Evolutionary conservation across 2,113 vertebrate genomes (phyloP), one percentile per base, ranked within the genome.

Genomic region (Solea solea): DNA sequence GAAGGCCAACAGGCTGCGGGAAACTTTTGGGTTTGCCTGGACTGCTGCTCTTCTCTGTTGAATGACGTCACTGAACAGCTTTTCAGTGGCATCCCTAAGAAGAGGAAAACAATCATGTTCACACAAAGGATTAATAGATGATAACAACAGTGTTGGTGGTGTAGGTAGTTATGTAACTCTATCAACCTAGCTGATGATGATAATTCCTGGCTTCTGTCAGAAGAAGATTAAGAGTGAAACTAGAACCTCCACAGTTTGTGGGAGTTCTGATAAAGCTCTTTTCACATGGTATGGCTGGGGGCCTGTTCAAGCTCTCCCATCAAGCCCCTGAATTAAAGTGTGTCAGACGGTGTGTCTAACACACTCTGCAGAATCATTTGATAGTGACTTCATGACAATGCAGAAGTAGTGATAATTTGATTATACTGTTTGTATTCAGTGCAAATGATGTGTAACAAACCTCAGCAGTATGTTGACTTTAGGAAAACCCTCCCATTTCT

Each of bases 401-500:
- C 34, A 34, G 34, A 1, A 34, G 34, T 34, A 34, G 34, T 34
- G 34, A 34, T 34, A 34, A 34, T 2, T 34, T 34, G 34, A 34
- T 34, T 34, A 34, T 34, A 34, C 34, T 34, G 5, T 34, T 34
- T 34, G 34, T 34, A 34, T 34, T 34, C 34, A 34, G 34, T 34
- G 34, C 1, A 34, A 34, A 34, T 34, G 3, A 34, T 34, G 21
- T 12, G 51, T 12, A 70, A 48, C 80, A 89, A 89, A 98, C 97
- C 97, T 96, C 84, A 99, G 93, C 9, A 98, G 90, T 76, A 98
- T 96, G 92, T 96, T 99, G 85, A 98, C 94, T 91, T 95, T 98
- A 28, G 97, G 97, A 88, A 98, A 98, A 9, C 96, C 96, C 89
- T 96, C 95, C 97, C 97, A 99, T 72, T 95, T 97, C 82, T 96